A percentile compares a stretch with the other conserved stretches of the same genome.
phyloP scores from a whole-genome alignment of 2,113 vertebrate species.

The Cryptotis parvus region DNA sequence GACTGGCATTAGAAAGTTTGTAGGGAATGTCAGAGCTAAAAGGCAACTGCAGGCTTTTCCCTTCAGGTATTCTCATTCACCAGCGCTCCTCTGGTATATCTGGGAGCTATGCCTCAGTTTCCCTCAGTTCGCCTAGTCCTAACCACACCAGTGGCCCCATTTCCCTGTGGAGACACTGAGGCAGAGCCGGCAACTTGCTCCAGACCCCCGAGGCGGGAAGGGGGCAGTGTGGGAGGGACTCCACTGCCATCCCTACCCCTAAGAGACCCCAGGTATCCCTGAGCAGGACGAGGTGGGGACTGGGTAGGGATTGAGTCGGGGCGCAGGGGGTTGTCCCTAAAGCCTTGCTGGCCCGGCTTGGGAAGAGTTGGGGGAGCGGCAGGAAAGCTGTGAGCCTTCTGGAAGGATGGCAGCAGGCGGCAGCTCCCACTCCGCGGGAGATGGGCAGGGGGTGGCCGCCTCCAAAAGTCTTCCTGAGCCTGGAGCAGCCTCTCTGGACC shows the following conservation, averaged over 20 bases:
- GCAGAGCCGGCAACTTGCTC: background rate
- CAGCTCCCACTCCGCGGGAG: background rate
- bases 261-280: background rate
- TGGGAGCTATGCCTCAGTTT: too few species aligned
- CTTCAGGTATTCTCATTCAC: background rate
- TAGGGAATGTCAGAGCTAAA: background rate
- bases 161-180: conserved; percentile 1
- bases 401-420: background rate
- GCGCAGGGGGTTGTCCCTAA: background rate
- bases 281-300: conserved; percentile 14
- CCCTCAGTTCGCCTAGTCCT: background rate
- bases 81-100: background rate
- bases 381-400: background rate
- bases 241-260: too few species aligned
- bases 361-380: too few species aligned
- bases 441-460: background rate
- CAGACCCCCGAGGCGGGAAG: background rate
- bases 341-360: too few species aligned
- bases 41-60: background rate
- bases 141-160: background rate
- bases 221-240: background rate
- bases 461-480: background rate
- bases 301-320: background rate
- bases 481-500: background rate
- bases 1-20: background rate